Conservation (phyloP, 2,113 vertebrate species). For the Tupaia chinensis region DNA sequence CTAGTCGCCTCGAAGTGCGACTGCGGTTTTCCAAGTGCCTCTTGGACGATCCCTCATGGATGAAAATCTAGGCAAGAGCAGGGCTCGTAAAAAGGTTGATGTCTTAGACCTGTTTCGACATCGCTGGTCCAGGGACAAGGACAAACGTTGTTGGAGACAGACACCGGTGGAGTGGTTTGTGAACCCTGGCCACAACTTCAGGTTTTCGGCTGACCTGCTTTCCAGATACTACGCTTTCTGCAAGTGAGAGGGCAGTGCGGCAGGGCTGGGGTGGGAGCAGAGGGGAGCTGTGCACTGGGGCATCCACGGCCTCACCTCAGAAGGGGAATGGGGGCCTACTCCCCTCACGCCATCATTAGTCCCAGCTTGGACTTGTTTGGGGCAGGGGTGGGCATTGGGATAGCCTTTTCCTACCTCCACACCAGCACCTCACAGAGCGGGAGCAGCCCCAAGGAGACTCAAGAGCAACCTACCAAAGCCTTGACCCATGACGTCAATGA, state of each 20-base stretch:
- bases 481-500: fast-evolving
- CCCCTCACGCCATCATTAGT: neutral
- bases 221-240: neutral
- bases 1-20: neutral
- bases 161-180: neutral
- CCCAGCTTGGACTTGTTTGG: neutral
- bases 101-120: neutral
- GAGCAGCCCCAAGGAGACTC: neutral
- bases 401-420: neutral
- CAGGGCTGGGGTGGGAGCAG: neutral
- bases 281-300: no score
- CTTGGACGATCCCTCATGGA: neutral
- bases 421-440: neutral
- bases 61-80: neutral
- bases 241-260: neutral
- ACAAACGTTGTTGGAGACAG: neutral
- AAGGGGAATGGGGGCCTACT: neutral
- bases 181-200: fast-evolving
- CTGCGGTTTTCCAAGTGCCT: constrained; percentile 16
- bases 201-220: neutral
- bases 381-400: neutral
- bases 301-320: neutral
- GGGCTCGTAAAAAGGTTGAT: neutral
- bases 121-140: neutral
- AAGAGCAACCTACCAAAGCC: neutral